A percentile compares a stretch with the other conserved stretches of the same genome.
Evolutionary conservation across 2,113 vertebrate genomes (phyloP).

Genomic region (Corynorhinus townsendii): DNA sequence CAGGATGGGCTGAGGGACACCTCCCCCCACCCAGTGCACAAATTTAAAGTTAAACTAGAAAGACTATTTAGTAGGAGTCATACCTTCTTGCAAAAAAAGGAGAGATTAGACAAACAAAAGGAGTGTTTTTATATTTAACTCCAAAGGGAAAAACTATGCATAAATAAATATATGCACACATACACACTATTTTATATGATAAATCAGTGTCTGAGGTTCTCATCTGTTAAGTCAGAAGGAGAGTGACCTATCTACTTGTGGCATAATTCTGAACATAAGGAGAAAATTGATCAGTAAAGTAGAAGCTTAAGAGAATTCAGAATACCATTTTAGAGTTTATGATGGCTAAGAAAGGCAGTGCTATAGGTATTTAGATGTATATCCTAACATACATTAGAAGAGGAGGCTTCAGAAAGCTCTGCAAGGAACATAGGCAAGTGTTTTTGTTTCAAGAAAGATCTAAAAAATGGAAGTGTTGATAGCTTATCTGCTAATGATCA

Average conservation of each 20-base stretch:
- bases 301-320: conserved; percentile 10
- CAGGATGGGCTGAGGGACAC: neutral
- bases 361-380: neutral
- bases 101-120: neutral
- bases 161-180: neutral
- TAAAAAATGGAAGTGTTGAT: neutral
- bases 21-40: no score
- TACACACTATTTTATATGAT: neutral
- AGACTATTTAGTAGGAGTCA: neutral
- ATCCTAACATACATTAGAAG: neutral
- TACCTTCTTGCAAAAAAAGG: neutral
- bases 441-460: conserved; percentile 9
- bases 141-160: neutral
- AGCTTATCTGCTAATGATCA: neutral
- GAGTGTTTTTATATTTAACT: neutral
- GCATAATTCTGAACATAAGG: neutral
- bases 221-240: neutral
- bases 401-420: neutral
- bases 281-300: conserved; percentile 8
- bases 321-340: conserved; percentile 8
- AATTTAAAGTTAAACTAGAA: neutral
- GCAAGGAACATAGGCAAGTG: neutral
- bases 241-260: neutral
- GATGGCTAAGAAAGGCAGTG: neutral
- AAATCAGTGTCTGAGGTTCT: neutral